phyloP scores from a whole-genome alignment of 2,797 vertebrate species.

The Calcarius lapponicus region DNA sequence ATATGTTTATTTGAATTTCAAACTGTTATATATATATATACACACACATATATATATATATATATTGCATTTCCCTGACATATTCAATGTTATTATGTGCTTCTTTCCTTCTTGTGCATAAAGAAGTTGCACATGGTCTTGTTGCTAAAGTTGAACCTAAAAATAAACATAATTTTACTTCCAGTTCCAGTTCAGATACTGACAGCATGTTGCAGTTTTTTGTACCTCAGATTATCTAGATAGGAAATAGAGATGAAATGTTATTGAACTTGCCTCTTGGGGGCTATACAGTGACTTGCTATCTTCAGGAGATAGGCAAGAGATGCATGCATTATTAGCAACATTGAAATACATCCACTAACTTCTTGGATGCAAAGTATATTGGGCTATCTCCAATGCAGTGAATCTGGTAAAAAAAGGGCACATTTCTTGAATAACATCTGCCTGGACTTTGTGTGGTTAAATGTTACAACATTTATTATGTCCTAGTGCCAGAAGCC shows the following conservation, averaged over 20 bases:
- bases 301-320: neutral
- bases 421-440: neutral
- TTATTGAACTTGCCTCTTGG: neutral
- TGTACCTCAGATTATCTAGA: neutral
- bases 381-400: neutral
- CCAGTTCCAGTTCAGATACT: neutral
- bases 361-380: neutral
- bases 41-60: too few relatives aligned
- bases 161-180: neutral
- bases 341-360: neutral
- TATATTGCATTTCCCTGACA: neutral
- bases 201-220: neutral
- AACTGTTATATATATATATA: neutral
- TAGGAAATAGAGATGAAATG: neutral
- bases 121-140: neutral
- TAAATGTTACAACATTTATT: neutral
- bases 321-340: neutral
- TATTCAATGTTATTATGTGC: neutral
- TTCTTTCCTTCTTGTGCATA: neutral
- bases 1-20: neutral
- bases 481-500: neutral
- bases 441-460: neutral
- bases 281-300: neutral
- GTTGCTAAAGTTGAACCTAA: neutral
- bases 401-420: neutral